phyloP scores from a whole-genome alignment of 2,113 vertebrate species.

The Mobula birostris region DNA sequence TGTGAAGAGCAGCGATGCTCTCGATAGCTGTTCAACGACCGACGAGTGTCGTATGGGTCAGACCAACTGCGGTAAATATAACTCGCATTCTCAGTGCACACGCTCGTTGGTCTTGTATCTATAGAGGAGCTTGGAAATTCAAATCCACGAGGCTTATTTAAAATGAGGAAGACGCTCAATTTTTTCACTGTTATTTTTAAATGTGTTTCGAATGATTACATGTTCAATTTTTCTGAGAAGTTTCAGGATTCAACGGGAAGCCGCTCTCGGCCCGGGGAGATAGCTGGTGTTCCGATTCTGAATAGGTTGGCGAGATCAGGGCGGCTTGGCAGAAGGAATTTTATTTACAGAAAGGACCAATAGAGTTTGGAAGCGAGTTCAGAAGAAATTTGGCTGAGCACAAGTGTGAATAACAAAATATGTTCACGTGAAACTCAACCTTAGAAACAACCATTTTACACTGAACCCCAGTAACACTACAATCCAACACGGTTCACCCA shows the following conservation, averaged over 20 bases:
- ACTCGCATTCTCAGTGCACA: neutral
- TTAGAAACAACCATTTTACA: neutral
- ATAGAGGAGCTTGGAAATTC: neutral
- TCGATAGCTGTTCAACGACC: neutral
- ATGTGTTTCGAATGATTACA: neutral
- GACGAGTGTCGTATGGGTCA: neutral
- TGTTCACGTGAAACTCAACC: neutral
- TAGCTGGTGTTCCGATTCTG: neutral
- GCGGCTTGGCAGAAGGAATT: neutral
- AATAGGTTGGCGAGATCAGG: no score
- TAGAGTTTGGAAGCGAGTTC: neutral
- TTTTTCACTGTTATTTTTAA: neutral
- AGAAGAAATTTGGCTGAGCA: neutral
- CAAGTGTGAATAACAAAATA: neutral
- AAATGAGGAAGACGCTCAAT: neutral
- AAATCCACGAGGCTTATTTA: neutral
- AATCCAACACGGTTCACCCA: neutral
- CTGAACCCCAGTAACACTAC: neutral
- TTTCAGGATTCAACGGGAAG: neutral
- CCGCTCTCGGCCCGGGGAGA: neutral
- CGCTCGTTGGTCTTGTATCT: neutral
- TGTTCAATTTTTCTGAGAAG: neutral
- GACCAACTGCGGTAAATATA: neutral
- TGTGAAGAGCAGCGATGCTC: neutral
- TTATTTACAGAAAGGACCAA: neutral